phyloP scores from a whole-genome alignment of 2,797 vertebrate genomes.

The Gouania willdenowi region DNA sequence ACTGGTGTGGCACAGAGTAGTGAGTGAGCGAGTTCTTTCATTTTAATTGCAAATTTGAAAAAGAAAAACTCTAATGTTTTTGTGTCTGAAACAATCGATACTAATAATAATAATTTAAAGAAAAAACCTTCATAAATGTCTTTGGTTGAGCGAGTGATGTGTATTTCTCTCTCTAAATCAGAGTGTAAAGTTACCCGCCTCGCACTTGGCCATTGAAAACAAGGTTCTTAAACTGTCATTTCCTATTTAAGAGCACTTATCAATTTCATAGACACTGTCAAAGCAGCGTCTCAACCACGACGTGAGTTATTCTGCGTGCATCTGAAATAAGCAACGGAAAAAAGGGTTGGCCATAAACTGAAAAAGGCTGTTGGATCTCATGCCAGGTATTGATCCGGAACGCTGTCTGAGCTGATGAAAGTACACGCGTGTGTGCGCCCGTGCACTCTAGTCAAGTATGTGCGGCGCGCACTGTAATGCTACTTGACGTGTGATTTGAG shows the following conservation, averaged over 20 bases:
- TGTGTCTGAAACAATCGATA: too few species aligned
- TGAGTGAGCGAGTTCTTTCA: too few species aligned
- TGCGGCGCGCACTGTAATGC: constrained; percentile 46
- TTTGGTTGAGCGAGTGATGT: too few species aligned
- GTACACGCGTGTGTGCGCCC: constrained; percentile 24
- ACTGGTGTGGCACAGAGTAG: too few species aligned
- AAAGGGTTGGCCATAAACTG: constrained; percentile 62
- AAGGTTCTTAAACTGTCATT: constrained; percentile 72
- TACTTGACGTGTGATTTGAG: constrained; percentile 58
- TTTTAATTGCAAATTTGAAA: too few species aligned
- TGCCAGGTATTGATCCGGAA: constrained; percentile 73
- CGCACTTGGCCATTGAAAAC: constrained; percentile 48
- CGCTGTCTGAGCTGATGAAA: constrained; percentile 61
- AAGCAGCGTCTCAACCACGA: constrained; percentile 50
- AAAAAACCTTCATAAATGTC: too few species aligned
- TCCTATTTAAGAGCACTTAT: constrained; percentile 68
- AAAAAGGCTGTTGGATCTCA: constrained; percentile 69
- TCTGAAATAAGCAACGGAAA: constrained; percentile 59
- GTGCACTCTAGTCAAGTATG: constrained; percentile 25
- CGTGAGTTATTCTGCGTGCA: constrained; percentile 56
- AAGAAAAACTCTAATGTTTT: too few species aligned
- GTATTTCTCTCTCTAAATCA: constrained; percentile 20
- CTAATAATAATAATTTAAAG: too few species aligned
- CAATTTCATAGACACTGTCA: constrained; percentile 64
- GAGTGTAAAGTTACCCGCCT: constrained; percentile 37